Evolutionary conservation across 2,888 invertebrate species (phyloP).

Genomic region (Melangyna quadrimaculata): DNA sequence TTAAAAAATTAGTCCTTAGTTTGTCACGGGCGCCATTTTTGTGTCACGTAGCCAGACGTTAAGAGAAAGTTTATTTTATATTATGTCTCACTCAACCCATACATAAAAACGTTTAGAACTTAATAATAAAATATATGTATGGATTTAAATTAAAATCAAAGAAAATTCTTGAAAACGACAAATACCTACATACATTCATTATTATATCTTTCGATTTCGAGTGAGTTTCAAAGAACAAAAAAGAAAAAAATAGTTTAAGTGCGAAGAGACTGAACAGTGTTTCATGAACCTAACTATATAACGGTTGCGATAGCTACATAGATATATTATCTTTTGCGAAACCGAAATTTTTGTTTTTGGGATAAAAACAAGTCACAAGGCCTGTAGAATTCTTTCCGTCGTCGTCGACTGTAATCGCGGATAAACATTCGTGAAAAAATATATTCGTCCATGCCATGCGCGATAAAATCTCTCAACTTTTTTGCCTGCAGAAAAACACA

Average conservation of each 20-base stretch:
- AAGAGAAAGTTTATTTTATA: conserved; percentile 33
- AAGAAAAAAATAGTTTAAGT: no score
- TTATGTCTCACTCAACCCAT: conserved; percentile 41
- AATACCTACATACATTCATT: not conserved
- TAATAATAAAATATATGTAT: conserved; percentile 1
- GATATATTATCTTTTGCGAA: not conserved
- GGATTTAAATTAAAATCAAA: not conserved
- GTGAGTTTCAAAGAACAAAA: conserved; percentile 1
- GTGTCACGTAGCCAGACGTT: conserved; percentile 54
- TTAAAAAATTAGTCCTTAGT: conserved; percentile 58
- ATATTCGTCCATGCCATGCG: conserved; percentile 82
- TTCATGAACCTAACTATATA: not conserved
- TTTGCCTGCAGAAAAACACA: conserved; percentile 81
- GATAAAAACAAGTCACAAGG: conserved; percentile 74
- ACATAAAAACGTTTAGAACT: conserved; percentile 23
- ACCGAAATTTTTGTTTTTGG: conserved; percentile 27
- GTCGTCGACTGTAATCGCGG: conserved; percentile 75
- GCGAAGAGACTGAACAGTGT: conserved; percentile 5
- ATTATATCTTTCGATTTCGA: not conserved
- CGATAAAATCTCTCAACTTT: conserved; percentile 81
- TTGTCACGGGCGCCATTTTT: conserved; percentile 47
- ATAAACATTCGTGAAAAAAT: conserved; percentile 79
- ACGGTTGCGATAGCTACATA: not conserved
- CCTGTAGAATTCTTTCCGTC: conserved; percentile 76
- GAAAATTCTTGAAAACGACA: not conserved